A percentile compares a stretch with the other conserved stretches of the same genome.
phyloP scores from a whole-genome alignment of 2,888 invertebrate genomes.

The Melipona beecheii region DNA sequence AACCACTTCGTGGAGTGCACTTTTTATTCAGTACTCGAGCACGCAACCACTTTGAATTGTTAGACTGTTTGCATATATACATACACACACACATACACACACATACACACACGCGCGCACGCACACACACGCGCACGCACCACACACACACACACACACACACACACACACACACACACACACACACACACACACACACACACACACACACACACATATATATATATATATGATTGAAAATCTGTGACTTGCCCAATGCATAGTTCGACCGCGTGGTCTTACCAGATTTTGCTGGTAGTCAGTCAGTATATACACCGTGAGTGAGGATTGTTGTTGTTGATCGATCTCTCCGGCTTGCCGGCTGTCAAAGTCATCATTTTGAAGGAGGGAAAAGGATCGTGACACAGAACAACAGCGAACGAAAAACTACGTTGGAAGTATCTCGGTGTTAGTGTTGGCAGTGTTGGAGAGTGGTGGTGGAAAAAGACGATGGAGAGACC shows the following conservation, averaged over 20 bases:
- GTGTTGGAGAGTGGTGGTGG: constrained; percentile 56
- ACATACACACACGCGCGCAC: too few species aligned
- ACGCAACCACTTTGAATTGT: constrained; percentile 56
- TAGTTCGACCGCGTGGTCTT: constrained; percentile 61
- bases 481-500: constrained; percentile 49
- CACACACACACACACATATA: too few species aligned
- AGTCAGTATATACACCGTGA: constrained; percentile 28
- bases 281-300: constrained; percentile 34
- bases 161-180: too few species aligned
- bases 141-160: too few species aligned
- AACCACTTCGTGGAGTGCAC: constrained; percentile 62
- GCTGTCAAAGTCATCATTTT: constrained; percentile 39
- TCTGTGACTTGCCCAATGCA: constrained; percentile 45
- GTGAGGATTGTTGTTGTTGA: constrained; percentile 64
- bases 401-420: constrained; percentile 15
- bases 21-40: constrained; percentile 56
- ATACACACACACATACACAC: too few species aligned
- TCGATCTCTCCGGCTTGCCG: constrained; percentile 56
- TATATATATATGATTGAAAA: constrained; percentile 25
- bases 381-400: constrained; percentile 28
- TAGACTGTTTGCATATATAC: constrained; percentile 40
- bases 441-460: constrained; percentile 44
- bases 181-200: too few species aligned
- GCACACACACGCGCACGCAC: too few species aligned
- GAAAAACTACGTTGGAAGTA: not conserved